phyloP scores from a whole-genome alignment of 2,113 vertebrate genomes.

The Ardeotis arabs region DNA sequence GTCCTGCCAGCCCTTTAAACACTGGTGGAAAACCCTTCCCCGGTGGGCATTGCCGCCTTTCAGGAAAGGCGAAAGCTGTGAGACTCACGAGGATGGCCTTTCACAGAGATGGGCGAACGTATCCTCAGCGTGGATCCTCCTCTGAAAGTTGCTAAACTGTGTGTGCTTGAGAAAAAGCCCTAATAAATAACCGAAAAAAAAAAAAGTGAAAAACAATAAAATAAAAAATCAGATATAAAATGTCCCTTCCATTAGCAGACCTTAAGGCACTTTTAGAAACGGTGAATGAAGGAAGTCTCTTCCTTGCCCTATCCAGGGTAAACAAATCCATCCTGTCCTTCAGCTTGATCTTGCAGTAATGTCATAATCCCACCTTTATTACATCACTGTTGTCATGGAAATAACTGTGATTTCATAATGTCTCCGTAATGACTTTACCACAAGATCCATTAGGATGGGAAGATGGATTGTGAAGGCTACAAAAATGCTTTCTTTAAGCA shows the following conservation, averaged over 20 bases:
- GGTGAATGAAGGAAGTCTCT: conserved; percentile 24
- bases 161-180: not conserved
- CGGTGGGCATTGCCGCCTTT: not conserved
- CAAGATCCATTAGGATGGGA: conserved; percentile 67
- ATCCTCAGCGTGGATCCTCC: not conserved
- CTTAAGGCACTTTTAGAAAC: conserved; percentile 25
- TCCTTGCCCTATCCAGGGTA: conserved; percentile 45
- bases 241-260: conserved; percentile 37
- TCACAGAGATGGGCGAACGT: not conserved
- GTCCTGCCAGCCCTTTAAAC: not conserved
- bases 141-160: not conserved
- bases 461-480: conserved; percentile 61
- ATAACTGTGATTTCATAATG: conserved; percentile 73
- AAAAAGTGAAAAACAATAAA: too few species aligned
- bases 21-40: not conserved
- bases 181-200: not conserved
- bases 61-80: not conserved
- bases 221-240: not conserved
- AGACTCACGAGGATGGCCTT: not conserved
- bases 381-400: conserved; percentile 70
- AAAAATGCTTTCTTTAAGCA: conserved; percentile 61
- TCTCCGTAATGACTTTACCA: conserved; percentile 59
- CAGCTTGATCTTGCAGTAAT: conserved; percentile 64
- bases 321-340: conserved; percentile 69
- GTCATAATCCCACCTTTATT: conserved; percentile 71